Conservation (phyloP, 2,113 vertebrate genomes). For the Ariopsis seemanni region DNA sequence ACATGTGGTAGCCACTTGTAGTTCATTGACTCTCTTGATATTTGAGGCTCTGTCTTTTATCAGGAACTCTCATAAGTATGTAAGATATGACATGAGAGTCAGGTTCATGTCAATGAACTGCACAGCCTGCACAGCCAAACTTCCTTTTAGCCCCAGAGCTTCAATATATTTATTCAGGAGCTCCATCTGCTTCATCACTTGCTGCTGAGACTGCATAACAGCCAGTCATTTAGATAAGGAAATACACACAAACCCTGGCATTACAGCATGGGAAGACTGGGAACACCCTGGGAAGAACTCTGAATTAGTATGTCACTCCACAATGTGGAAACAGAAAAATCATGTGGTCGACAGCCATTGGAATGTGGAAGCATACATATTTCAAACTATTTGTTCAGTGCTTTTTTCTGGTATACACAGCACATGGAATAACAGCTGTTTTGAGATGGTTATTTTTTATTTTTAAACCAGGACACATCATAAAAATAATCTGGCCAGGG, state of each 20-base stretch:
- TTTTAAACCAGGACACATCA: neutral
- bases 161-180: neutral
- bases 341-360: neutral
- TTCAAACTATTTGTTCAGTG: neutral
- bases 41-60: neutral
- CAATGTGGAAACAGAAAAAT: neutral
- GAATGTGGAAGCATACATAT: neutral
- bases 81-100: neutral
- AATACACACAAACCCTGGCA: neutral
- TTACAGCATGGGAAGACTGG: neutral
- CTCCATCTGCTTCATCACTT: neutral
- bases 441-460: neutral
- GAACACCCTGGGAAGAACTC: neutral
- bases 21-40: neutral
- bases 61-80: neutral
- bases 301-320: neutral
- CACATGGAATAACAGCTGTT: neutral
- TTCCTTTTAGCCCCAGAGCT: neutral
- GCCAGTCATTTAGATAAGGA: conserved; percentile 9
- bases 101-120: neutral
- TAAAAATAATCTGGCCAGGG: neutral
- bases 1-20: neutral
- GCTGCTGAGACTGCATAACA: neutral
- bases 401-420: neutral
- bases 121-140: neutral